A percentile compares a stretch with the other conserved stretches of the same genome.
Evolutionary conservation across 2,113 vertebrate genomes (phyloP).

Genomic region (Grus americana): DNA sequence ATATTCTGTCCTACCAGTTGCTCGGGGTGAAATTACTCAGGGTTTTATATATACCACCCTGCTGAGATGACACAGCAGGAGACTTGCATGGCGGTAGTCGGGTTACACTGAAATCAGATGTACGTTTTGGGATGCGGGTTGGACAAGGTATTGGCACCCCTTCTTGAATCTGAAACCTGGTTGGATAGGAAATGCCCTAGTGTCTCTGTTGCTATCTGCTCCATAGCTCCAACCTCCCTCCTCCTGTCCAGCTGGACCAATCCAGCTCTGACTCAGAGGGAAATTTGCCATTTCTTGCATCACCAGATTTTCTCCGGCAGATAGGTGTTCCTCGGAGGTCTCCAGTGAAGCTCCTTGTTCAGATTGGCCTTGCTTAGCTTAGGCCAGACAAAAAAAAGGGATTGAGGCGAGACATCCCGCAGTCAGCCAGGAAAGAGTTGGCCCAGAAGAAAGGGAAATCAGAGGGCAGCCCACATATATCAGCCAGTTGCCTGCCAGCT

Average conservation of each 20-base stretch:
- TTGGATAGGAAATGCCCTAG: background rate
- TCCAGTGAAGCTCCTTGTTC: background rate
- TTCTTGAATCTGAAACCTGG: background rate
- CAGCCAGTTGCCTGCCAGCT: background rate
- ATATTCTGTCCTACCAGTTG: background rate
- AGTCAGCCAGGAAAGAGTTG: background rate
- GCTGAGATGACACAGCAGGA: background rate
- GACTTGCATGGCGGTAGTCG: rapidly evolving
- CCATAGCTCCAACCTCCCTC: background rate
- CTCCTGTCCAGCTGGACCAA: background rate
- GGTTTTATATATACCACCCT: background rate
- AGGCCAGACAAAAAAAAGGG: background rate
- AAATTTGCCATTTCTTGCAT: background rate
- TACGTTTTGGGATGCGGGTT: background rate
- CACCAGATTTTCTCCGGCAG: background rate
- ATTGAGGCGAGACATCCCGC: background rate
- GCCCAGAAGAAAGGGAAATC: background rate
- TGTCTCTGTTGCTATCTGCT: background rate
- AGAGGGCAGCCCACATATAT: background rate
- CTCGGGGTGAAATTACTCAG: background rate
- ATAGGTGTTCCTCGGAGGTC: background rate
- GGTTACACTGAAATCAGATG: background rate
- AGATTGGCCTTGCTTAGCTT: background rate
- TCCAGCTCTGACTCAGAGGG: background rate
- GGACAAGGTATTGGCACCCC: background rate